These are phyloP conservation scores for Hydrophis major DNA, from an alignment of 2,797 vertebrate genomes.

Conservation along the genomic window DNA sequence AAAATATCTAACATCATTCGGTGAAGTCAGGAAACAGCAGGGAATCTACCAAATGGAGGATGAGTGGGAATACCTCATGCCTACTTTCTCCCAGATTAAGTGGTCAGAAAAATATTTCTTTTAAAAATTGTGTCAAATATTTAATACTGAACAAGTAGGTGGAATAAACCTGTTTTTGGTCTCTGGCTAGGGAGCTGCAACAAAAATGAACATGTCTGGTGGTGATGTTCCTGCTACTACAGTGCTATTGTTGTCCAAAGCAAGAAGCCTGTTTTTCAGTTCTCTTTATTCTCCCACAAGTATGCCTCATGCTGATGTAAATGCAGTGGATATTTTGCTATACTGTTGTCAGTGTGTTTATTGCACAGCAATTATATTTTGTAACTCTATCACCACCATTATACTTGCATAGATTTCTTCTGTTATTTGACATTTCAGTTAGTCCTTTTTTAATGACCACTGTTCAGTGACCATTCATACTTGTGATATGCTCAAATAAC, in stretches of 20 bases:
- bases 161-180: neutral
- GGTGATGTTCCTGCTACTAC: neutral
- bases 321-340: neutral
- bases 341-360: neutral
- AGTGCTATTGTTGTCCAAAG: neutral
- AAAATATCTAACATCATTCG: neutral
- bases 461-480: neutral
- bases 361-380: neutral
- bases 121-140: neutral
- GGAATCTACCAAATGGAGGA: neutral
- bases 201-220: neutral
- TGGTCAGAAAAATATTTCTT: neutral
- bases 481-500: neutral
- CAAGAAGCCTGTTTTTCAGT: neutral
- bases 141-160: neutral
- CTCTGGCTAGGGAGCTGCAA: neutral
- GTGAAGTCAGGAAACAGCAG: neutral
- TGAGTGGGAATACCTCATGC: neutral
- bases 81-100: neutral
- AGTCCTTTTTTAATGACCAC: neutral
- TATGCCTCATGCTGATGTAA: neutral
- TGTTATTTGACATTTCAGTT: neutral
- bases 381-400: neutral
- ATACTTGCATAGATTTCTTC: neutral
- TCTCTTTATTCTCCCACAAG: neutral